These are phyloP conservation scores for Orchestia grillus DNA, from an alignment of 1,140 invertebrate genomes.

Conservation along the genomic window DNA sequence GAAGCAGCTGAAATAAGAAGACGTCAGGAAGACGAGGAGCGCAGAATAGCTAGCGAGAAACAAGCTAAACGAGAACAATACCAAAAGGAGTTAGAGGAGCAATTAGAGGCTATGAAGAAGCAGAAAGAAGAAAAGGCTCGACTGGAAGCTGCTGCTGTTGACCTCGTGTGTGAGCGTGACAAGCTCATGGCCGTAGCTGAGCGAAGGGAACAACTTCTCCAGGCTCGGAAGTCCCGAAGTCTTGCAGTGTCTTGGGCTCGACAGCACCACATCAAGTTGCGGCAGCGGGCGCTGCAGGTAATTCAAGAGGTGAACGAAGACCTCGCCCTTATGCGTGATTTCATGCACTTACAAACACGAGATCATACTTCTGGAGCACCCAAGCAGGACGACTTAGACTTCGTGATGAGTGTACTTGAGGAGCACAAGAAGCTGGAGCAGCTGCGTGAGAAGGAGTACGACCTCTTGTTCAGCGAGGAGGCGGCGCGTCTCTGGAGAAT, in stretches of 20 bases:
- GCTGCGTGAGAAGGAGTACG: constrained; percentile 21
- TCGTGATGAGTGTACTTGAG: neutral
- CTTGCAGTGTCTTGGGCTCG: constrained; percentile 38
- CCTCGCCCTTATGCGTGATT: neutral
- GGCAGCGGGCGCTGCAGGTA: neutral
- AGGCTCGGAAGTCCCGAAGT: neutral
- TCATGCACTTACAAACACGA: neutral
- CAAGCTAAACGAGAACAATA: constrained; percentile 1
- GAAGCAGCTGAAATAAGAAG: neutral
- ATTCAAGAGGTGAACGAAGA: constrained; percentile 12
- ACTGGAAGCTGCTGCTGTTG: neutral
- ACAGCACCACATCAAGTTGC: constrained; percentile 35
- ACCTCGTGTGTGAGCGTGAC: neutral
- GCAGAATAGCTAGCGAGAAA: neutral
- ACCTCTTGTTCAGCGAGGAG: constrained; percentile 20
- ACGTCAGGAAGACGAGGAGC: constrained; percentile 14
- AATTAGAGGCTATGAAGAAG: neutral
- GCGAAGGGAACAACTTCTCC: neutral
- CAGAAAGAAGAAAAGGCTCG: constrained; percentile 14
- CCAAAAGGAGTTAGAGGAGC: constrained; percentile 16
- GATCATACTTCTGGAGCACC: neutral
- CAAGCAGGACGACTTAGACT: neutral
- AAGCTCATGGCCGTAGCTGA: neutral
- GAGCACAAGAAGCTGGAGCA: constrained; percentile 29
- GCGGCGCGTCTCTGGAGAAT: constrained; percentile 13